Conservation (phyloP, 2,113 vertebrate species). For the Centropus bengalensis region DNA sequence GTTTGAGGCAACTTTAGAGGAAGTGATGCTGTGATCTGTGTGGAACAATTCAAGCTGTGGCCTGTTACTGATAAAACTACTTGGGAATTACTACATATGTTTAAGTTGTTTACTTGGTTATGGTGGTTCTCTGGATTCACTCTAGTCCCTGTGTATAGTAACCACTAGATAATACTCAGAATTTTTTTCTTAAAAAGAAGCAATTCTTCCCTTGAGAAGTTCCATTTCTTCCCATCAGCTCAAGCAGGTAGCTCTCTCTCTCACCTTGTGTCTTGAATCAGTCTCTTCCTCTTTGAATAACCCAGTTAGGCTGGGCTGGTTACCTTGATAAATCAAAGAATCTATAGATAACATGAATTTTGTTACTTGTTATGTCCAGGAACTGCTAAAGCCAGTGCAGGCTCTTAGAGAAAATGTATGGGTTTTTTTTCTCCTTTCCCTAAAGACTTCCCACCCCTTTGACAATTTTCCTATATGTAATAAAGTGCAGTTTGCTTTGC, state of each 20-base stretch:
- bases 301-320: neutral
- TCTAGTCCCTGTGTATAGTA: neutral
- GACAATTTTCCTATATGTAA: neutral
- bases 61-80: neutral
- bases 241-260: neutral
- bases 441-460: neutral
- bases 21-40: rapidly evolving
- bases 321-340: neutral
- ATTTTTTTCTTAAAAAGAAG: neutral
- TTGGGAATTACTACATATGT: neutral
- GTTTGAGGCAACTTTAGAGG: neutral
- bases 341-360: neutral
- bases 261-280: neutral
- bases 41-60: neutral
- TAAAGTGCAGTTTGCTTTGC: neutral
- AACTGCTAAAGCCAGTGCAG: neutral
- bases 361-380: neutral
- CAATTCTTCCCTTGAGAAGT: neutral
- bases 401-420: neutral
- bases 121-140: neutral
- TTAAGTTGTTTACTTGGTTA: neutral
- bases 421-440: neutral
- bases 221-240: neutral
- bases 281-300: neutral
- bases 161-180: neutral